Conservation (phyloP, 2,888 invertebrate genomes). For the Alloscopus bannaensis region DNA sequence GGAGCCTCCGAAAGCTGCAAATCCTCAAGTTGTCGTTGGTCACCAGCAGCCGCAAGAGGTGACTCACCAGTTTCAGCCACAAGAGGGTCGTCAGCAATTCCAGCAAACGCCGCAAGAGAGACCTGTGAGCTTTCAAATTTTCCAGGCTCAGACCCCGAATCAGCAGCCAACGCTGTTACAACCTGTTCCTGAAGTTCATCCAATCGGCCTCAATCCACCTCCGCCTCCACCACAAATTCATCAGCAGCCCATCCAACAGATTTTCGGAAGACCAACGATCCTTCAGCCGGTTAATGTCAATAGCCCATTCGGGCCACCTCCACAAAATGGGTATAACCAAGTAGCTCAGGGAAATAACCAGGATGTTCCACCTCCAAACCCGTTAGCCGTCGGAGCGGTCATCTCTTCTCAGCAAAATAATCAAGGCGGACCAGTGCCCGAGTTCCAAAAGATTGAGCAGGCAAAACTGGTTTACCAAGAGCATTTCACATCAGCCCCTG, state of each 20-base stretch:
- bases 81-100: background rate
- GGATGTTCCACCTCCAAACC: slow-evolving; percentile 36
- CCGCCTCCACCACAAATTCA: too few species aligned
- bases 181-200: slow-evolving; percentile 38
- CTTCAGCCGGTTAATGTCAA: slow-evolving; percentile 50
- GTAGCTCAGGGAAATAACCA: too few species aligned
- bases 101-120: slow-evolving; percentile 21
- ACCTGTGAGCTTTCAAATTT: slow-evolving; percentile 64
- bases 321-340: slow-evolving; percentile 11
- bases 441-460: slow-evolving; percentile 67
- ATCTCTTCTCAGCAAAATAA: slow-evolving; percentile 44
- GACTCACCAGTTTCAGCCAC: background rate
- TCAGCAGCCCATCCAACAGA: background rate
- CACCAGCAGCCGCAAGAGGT: background rate
- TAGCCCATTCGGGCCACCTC: background rate
- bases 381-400: slow-evolving; percentile 44
- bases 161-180: slow-evolving; percentile 50
- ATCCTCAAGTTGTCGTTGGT: background rate
- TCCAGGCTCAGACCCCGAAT: slow-evolving; percentile 43
- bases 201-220: slow-evolving; percentile 37
- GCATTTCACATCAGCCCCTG: slow-evolving; percentile 58
- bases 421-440: background rate
- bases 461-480: slow-evolving; percentile 71
- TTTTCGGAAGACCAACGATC: slow-evolving; percentile 54
- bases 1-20: slow-evolving; percentile 18